phyloP scores from a whole-genome alignment of 2,113 vertebrate genomes.

The Hemicordylus capensis region DNA sequence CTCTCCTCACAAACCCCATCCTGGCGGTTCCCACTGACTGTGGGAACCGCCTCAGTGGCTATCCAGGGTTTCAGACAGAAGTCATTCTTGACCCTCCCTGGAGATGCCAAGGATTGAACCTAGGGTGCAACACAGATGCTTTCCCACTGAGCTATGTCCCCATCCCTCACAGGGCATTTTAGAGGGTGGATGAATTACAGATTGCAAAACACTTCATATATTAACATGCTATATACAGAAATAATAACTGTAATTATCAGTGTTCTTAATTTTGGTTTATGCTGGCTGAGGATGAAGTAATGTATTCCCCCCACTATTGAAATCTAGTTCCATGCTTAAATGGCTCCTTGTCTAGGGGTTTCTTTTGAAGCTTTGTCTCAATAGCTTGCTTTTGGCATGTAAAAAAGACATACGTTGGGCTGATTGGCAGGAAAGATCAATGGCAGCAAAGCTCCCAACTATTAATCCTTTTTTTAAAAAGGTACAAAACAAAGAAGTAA shows the following conservation, averaged over 20 bases:
- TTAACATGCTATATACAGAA: not conserved
- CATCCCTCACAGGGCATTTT: not conserved
- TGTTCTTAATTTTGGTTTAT: not conserved
- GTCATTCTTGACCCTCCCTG: no score
- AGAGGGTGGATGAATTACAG: not conserved
- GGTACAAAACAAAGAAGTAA: not conserved
- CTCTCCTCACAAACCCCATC: no score
- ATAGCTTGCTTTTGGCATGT: not conserved
- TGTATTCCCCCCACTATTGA: no score
- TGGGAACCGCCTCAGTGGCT: no score
- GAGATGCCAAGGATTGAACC: no score
- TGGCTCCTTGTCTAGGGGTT: not conserved
- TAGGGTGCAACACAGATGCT: no score
- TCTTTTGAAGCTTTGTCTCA: not conserved
- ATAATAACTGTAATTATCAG: not conserved
- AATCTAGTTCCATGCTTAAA: not conserved
- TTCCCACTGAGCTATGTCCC: no score
- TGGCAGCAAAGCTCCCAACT: not conserved
- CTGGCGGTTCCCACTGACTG: no score
- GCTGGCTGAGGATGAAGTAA: not conserved
- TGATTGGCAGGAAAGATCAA: not conserved
- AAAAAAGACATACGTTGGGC: not conserved
- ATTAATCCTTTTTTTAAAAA: not conserved
- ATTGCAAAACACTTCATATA: not conserved
- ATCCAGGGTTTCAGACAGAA: no score